phyloP scores from a whole-genome alignment of 2,888 invertebrate genomes.

The Eupithecia subumbrata region DNA sequence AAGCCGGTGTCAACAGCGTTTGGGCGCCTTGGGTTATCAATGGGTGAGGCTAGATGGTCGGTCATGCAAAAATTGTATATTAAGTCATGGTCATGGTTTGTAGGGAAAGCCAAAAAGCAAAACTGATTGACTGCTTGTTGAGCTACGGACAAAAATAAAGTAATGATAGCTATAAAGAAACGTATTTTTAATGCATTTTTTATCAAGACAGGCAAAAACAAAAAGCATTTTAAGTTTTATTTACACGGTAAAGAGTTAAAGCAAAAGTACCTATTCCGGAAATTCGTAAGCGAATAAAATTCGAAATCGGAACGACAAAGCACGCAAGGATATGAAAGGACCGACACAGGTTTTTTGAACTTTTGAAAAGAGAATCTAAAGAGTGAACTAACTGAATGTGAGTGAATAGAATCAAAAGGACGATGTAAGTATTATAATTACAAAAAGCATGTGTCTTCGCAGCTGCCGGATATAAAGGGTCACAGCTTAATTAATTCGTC shows the following conservation, averaged over 20 bases:
- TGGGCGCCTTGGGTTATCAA: conserved; percentile 76
- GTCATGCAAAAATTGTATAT: conserved; percentile 67
- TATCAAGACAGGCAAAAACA: not conserved
- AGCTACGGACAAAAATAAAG: not conserved
- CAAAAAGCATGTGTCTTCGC: conserved; percentile 63
- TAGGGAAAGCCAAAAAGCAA: not conserved
- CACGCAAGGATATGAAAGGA: conserved; percentile 16
- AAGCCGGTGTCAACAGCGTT: conserved; percentile 73
- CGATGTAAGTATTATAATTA: conserved; percentile 65
- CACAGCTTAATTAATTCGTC: conserved; percentile 75
- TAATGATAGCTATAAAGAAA: not conserved
- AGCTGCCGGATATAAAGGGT: conserved; percentile 82
- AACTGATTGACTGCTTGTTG: not conserved
- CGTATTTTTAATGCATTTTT: not conserved
- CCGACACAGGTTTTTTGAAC: conserved; percentile 28
- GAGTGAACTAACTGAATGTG: conserved; percentile 36
- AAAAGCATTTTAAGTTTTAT: not conserved
- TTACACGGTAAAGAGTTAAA: not conserved
- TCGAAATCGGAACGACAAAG: conserved; percentile 22
- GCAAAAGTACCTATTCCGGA: conserved; percentile 19
- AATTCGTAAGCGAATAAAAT: conserved; percentile 19
- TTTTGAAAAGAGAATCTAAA: conserved; percentile 10
- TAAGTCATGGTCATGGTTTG: conserved; percentile 9
- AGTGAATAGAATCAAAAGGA: conserved; percentile 47
- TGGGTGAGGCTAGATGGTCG: conserved; percentile 57